A percentile compares a stretch with the other conserved stretches of the same genome.
These are phyloP conservation scores for Chymomyza fuscimana DNA, from an alignment of 2,888 invertebrate genomes.

Conservation along the genomic window DNA sequence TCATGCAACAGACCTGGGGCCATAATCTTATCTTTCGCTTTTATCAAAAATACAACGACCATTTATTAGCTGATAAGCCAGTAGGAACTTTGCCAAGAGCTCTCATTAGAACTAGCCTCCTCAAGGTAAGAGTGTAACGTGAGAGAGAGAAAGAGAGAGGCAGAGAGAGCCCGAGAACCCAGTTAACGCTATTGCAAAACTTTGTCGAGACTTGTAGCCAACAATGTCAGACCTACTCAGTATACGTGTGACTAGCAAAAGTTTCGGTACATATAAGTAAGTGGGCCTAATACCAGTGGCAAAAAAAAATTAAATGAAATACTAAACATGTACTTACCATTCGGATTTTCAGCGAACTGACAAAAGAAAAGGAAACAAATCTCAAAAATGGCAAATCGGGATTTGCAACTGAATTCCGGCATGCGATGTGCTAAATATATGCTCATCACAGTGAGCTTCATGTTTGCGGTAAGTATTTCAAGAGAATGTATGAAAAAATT, in stretches of 20 bases:
- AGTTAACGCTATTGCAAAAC: slow-evolving; percentile 9
- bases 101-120: neutral
- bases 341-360: slow-evolving; percentile 24
- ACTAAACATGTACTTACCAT: slow-evolving; percentile 1
- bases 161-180: slow-evolving; percentile 8
- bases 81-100: slow-evolving; percentile 14
- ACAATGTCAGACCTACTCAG: slow-evolving; percentile 51
- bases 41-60: slow-evolving; percentile 35
- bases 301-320: slow-evolving; percentile 9
- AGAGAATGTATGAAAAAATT: slow-evolving; percentile 1
- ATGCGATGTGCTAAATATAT: slow-evolving; percentile 89
- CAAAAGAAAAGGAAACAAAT: slow-evolving; percentile 4
- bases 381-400: slow-evolving; percentile 56
- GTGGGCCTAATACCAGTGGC: slow-evolving; percentile 11
- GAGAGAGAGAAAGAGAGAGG: neutral
- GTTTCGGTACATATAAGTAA: slow-evolving; percentile 58
- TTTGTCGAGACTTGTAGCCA: slow-evolving; percentile 54
- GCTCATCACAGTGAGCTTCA: slow-evolving; percentile 87
- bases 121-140: neutral
- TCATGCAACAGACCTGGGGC: neutral
- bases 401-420: slow-evolving; percentile 82
- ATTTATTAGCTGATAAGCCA: slow-evolving; percentile 44
- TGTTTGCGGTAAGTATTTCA: slow-evolving; percentile 86
- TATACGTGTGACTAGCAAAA: slow-evolving; percentile 60
- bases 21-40: slow-evolving; percentile 35